phyloP scores from a whole-genome alignment of 2,113 vertebrate species.

The Tychaedon coryphoeus region DNA sequence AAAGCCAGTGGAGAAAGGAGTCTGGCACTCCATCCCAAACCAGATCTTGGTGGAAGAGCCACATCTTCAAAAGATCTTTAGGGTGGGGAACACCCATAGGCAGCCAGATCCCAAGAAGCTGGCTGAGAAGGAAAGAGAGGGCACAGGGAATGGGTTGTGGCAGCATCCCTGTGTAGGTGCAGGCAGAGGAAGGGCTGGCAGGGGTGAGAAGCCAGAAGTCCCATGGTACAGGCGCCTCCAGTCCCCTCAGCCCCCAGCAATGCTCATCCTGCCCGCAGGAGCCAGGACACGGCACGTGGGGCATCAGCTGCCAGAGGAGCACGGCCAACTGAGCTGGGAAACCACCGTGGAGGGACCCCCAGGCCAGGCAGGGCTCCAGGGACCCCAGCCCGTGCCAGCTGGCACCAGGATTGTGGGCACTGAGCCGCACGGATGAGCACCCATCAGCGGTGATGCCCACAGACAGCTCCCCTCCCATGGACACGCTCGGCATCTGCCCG shows the following conservation, averaged over 20 bases:
- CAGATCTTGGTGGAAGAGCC: not conserved
- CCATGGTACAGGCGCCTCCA: not conserved
- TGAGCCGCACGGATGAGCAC: not conserved
- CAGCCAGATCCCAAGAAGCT: not conserved
- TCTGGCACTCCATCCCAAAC: not conserved
- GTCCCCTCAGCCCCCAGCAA: fast-evolving
- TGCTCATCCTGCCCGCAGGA: not conserved
- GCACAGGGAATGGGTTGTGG: not conserved
- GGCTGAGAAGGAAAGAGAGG: not conserved
- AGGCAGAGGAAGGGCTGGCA: not conserved
- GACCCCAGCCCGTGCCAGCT: not conserved
- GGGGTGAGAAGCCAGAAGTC: not conserved
- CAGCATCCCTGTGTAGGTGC: fast-evolving
- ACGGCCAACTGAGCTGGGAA: fast-evolving
- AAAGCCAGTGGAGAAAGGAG: not conserved
- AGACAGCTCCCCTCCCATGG: not conserved
- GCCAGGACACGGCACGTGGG: fast-evolving
- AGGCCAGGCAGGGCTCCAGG: not conserved
- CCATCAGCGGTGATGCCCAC: not conserved
- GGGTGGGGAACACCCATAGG: fast-evolving
- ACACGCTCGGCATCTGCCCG: not conserved
- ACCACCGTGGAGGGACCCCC: not conserved
- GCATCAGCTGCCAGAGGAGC: fast-evolving
- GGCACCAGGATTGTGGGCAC: not conserved
- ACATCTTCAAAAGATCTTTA: not conserved